Base-by-base conservation (phyloP, 2,888 invertebrate genomes). In the Argynnis bischoffii region DNA sequence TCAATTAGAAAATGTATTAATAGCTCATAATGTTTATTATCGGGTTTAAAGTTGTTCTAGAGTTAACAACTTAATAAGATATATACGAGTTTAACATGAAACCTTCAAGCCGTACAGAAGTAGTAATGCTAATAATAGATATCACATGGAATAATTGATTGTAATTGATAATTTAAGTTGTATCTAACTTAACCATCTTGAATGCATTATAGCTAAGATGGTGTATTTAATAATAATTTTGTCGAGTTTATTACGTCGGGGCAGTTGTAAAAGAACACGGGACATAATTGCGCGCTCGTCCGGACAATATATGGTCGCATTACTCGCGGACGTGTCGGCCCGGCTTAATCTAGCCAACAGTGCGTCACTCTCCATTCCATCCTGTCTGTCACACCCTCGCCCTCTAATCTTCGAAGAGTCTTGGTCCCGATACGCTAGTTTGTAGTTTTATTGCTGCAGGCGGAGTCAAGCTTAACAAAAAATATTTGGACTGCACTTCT, bases 291-390 rank as follows among this genome's bases (percentile, higher is more conserved):
- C 85, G 86, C 85, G 86, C 86, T 81, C 82, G 83, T 77, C 86
- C 86, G 85, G 83, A 87, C 89, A 86, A 92, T 92, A 92, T 92
- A 92, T 87, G 91, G 84, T 83, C 86, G 89, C 92, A 92, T 92
- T 91, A 92, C 87, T 86, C 83, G 86, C 81, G 90, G 83, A 92
- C 92, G 92, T 92, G 92, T 89, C 86, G 85, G 84, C 84, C 80
- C 81, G 79, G 83, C 69, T 90, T 92, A 89, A 92, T 91, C 90
- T 91, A 90, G 84, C 84, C 83, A 80, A 80, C 85, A 87, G 89
- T 88, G 85, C 88, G 89, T 89, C 91, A 88, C 90, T 90, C 89
- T 61, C 83, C 85, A 83, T 81, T 80, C 78, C 76, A 57, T 57
- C 63, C 75, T 76, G 63, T 64, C 66, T 53, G 66, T 60, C 70